phyloP scores from a whole-genome alignment of 2,797 vertebrate species.

The Takifugu ocellatus region DNA sequence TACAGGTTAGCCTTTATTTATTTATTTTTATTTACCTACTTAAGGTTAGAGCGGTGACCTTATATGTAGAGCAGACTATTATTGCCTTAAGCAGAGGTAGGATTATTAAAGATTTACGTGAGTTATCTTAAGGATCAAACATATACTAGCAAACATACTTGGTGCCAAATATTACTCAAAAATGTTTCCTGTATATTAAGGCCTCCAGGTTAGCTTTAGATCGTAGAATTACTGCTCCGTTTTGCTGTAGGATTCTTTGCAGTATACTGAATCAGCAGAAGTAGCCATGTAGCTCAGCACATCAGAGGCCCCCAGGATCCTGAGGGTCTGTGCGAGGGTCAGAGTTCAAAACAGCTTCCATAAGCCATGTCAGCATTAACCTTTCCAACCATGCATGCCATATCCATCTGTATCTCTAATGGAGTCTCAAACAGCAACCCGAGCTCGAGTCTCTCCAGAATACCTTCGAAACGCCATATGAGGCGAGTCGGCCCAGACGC shows the following conservation, averaged over 20 bases:
- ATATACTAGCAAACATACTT: constrained; percentile 41
- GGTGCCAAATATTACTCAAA: constrained; percentile 63
- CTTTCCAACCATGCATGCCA: constrained; percentile 67
- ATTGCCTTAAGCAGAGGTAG: constrained; percentile 58
- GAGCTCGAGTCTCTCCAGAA: constrained; percentile 38
- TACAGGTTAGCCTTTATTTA: constrained; percentile 31
- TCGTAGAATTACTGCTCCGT: constrained; percentile 40
- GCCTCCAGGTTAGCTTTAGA: constrained; percentile 51
- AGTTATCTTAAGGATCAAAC: constrained; percentile 45
- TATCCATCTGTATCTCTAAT: constrained; percentile 57
- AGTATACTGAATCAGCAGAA: constrained; percentile 50
- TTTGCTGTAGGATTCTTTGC: constrained; percentile 38
- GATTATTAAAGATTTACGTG: constrained; percentile 27
- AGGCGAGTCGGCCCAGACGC: constrained; percentile 28
- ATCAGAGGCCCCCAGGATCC: constrained; percentile 38
- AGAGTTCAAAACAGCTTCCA: constrained; percentile 66
- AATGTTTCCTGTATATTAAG: constrained; percentile 43
- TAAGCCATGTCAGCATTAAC: constrained; percentile 69
- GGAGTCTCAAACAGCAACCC: constrained; percentile 63
- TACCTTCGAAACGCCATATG: constrained; percentile 3
- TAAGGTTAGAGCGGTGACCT: constrained; percentile 40
- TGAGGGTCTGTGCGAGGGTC: constrained; percentile 42
- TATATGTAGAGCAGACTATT: constrained; percentile 42
- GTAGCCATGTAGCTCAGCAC: constrained; percentile 57
- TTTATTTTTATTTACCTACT: constrained; percentile 29